Base-by-base conservation (phyloP, 1,140 invertebrate genomes). In the Trinorchestia longiramus region DNA sequence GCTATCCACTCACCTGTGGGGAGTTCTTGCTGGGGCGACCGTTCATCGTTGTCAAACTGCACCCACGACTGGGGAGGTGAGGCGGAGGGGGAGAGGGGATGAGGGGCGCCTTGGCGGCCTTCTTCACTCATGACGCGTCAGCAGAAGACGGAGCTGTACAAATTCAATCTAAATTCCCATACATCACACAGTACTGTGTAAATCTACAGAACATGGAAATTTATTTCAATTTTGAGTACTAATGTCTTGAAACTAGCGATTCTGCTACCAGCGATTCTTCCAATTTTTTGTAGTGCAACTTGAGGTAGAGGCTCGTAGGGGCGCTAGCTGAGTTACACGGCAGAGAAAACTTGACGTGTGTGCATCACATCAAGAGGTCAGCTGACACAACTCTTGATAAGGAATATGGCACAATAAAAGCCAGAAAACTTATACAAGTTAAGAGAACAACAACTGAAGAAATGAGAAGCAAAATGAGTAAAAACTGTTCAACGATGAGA, bases 31-130 rank as follows among this genome's bases (percentile, higher is more conserved):
- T 47, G 90, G 42, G 87, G 53, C 62, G 3, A 8, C 43, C n/a
- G 4, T n/a, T 95, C 95, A 45, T 88, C 95, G 62, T 95, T 88
- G 40, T 95, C 95, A n/a, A 92, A 96, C 87, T 92, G 87, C 15
- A 95, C 90, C 95, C 53, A 91, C 42, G 95, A 95, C 92, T 94
- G 92, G 92, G 43, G 45, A 15, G 88, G 77, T 28, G 77, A 90
- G 41, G 95, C n/a, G 77, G 95, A 44, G 40, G 92, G 92, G 92
- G 92, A 45, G 92, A 94, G 92, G 92, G 92, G 92, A 43, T 94
- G 92, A 6, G 92, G 92, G 1, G 15, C 88, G 6, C 47, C 88
- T 0, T 15, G 41, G 41, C 42, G 4, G 87, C 11, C 53, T 1
- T 42, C 28, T n/a, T 44, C 40, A 43, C 87, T 88, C 87, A 88